A percentile compares a stretch with the other conserved stretches of the same genome.
Evolutionary conservation across 2,797 vertebrate genomes (phyloP).

Genomic region (Diglossa cyanea): DNA sequence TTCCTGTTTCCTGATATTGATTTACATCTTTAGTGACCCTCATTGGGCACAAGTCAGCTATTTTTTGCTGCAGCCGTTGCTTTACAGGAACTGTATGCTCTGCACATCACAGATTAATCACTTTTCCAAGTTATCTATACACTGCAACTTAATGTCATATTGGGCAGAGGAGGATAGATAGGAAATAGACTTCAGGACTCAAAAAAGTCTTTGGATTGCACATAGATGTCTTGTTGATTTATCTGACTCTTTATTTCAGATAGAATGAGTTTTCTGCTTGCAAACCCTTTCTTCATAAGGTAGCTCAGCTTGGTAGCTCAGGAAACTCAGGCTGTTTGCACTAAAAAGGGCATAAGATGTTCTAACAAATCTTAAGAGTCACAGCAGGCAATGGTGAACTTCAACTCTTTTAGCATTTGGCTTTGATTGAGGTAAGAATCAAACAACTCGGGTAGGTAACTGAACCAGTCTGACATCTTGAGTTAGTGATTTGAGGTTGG

Average conservation of each 20-base stretch:
- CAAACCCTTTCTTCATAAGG: background rate
- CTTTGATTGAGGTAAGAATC: conserved; percentile 8
- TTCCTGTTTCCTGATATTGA: conserved; percentile 12
- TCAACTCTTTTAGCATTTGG: background rate
- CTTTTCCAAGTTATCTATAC: background rate
- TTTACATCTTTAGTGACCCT: conserved; percentile 7
- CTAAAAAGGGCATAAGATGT: background rate
- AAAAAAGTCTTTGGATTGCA: background rate
- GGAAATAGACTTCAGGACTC: background rate
- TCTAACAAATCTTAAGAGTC: background rate
- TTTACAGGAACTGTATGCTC: background rate
- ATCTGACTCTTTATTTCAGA: background rate
- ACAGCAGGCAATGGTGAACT: background rate
- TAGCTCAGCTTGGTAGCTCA: background rate
- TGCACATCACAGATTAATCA: background rate
- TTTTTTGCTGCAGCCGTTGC: background rate
- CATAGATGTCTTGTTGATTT: background rate
- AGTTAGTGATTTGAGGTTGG: background rate
- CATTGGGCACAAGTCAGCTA: background rate
- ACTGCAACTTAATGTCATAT: background rate
- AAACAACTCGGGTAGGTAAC: background rate
- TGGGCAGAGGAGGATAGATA: background rate
- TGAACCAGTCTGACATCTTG: background rate
- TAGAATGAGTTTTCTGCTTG: background rate
- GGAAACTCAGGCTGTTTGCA: background rate